A percentile compares a stretch with the other conserved stretches of the same genome.
Evolutionary conservation across 2,888 invertebrate genomes (phyloP).

Genomic region (Sialis fuliginosa): DNA sequence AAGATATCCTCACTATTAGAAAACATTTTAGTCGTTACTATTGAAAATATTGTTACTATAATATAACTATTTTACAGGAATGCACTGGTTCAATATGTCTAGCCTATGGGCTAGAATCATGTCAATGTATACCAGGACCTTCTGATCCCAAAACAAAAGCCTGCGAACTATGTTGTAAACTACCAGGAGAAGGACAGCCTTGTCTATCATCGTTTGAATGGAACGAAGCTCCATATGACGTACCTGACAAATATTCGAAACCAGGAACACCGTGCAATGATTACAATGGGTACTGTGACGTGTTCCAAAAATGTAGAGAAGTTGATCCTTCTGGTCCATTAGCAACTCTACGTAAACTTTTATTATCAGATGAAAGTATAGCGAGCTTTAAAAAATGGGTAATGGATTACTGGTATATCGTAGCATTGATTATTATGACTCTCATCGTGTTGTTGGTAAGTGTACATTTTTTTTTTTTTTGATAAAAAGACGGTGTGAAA

Average conservation of each 20-base stretch:
- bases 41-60: no score
- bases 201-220: constrained; percentile 82
- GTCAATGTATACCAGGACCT: constrained; percentile 71
- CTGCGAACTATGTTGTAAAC: constrained; percentile 84
- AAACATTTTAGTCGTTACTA: no score
- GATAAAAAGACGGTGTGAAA: no score
- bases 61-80: constrained; percentile 39
- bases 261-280: constrained; percentile 90
- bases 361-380: constrained; percentile 78
- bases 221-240: constrained; percentile 77
- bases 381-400: constrained; percentile 79
- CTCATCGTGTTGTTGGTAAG: constrained; percentile 69
- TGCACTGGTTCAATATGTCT: constrained; percentile 97
- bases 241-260: constrained; percentile 85
- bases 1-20: no score
- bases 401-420: constrained; percentile 80
- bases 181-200: constrained; percentile 61
- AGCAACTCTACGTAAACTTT: constrained; percentile 69
- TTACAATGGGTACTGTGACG: constrained; percentile 70
- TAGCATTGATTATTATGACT: constrained; percentile 53
- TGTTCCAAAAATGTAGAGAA: constrained; percentile 66
- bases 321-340: constrained; percentile 86
- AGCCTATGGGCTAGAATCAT: constrained; percentile 89
- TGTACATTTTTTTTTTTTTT: constrained; percentile 12
- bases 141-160: constrained; percentile 70